Base-by-base conservation (phyloP, 1,140 invertebrate genomes). In the Drosophila bocki region DNA sequence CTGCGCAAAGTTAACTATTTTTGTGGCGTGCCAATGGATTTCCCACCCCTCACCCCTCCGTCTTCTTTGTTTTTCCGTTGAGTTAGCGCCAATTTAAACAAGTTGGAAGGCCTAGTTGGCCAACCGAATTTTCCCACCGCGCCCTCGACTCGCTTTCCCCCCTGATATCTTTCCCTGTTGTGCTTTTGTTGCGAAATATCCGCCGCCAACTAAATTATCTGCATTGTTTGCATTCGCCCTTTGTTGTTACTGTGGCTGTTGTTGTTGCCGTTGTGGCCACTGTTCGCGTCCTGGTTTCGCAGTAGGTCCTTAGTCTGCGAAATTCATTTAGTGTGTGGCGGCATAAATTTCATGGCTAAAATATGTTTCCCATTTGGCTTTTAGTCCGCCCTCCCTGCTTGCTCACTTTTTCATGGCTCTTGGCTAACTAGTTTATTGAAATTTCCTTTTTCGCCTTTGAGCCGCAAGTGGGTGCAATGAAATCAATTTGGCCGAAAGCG, bases 341-440 rank as follows among this genome's bases (percentile, higher is more conserved):
- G 82, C 83, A 86, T 86, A 86, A 86, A 87, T 87, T 87, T 87
- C 76, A 78, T 86, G 79, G 83, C 83, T 86, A 82, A 86, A 86
- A 82, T 86, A 75, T 69, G 83, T 80, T 78, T 64, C 69, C 79
- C 65, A 60, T 65, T 63, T 76, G 80, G 79, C 82, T 81, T 84
- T 77, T 62, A 58, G 47, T 42, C 56, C 57, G 17, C 56, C 58
- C 50, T 45, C 37, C 33, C 29, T 58, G 42, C 57, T 6, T 37
- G 39, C 50, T 22, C 51, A 71, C 65, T 71, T 60, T 48, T 59
- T 68, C 63, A 71, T 63, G 72, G 63, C 61, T 50, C 56, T 65
- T 54, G 77, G 60, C 77, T 80, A 70, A 72, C 79, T 76, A 59
- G 83, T 82, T 86, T 82, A 85, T 82, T 72, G 56, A 69, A 62